Conservation (phyloP, 2,888 invertebrate genomes). For the Ceratothoa steindachneri region DNA sequence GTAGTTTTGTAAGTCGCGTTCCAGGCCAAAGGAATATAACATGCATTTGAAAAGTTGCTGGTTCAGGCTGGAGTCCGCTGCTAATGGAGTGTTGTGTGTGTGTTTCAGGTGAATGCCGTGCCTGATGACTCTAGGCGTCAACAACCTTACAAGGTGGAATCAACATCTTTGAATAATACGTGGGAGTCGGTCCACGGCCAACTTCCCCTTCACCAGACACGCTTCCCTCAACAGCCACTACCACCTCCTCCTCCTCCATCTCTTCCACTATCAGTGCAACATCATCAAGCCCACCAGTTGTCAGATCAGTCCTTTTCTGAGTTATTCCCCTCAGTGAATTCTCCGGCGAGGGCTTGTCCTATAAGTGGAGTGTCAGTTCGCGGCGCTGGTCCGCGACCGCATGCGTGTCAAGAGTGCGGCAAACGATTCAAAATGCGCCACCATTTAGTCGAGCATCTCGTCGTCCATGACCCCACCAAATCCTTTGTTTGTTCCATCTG, state of each 20-base stretch:
- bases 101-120: slow-evolving; percentile 30
- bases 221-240: neutral
- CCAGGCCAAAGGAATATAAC: too few relatives aligned
- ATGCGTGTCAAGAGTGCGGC: slow-evolving; percentile 32
- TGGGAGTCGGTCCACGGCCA: neutral
- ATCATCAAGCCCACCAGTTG: neutral
- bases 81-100: slow-evolving; percentile 21
- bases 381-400: neutral
- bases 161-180: neutral
- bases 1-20: too few relatives aligned
- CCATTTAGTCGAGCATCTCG: slow-evolving; percentile 43
- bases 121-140: neutral
- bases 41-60: too few relatives aligned
- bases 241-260: neutral
- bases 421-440: slow-evolving; percentile 44
- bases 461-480: slow-evolving; percentile 40
- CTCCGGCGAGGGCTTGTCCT: neutral
- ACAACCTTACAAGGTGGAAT: neutral
- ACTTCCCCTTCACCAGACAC: neutral
- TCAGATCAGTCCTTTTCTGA: neutral
- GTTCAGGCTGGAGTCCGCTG: too few relatives aligned
- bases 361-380: slow-evolving; percentile 8
- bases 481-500: slow-evolving; percentile 39
- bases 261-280: neutral
- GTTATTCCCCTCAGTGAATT: neutral